Evolutionary conservation across 2,797 vertebrate species (phyloP).

Genomic region (Phoebastria nigripes): DNA sequence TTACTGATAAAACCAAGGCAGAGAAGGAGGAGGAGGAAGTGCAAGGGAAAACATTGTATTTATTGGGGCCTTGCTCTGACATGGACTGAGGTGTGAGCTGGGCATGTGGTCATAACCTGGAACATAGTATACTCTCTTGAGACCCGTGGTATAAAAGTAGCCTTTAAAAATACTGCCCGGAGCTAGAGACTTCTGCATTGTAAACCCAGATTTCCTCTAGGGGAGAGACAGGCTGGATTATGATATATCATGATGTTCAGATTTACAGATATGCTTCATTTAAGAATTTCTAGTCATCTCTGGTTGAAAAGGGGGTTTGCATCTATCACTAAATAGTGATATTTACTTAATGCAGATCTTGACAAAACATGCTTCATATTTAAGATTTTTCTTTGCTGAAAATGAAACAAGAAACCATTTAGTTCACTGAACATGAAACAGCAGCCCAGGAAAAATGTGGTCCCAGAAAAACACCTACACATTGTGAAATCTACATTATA

Average conservation of each 20-base stretch:
- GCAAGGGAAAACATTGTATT: not conserved
- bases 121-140: not conserved
- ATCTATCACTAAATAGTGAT: too few species aligned
- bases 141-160: not conserved
- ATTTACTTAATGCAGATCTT: not conserved
- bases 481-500: not conserved
- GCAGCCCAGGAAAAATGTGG: not conserved
- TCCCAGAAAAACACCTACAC: not conserved
- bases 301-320: not conserved
- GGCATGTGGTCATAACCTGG: not conserved
- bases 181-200: not conserved
- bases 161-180: not conserved
- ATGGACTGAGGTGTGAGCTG: not conserved
- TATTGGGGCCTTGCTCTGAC: not conserved
- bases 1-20: not conserved
- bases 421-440: not conserved
- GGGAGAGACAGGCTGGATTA: not conserved
- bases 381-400: not conserved
- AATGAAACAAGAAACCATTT: not conserved
- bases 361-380: not conserved
- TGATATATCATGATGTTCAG: not conserved
- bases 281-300: not conserved
- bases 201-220: not conserved
- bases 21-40: not conserved
- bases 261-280: not conserved